Evolutionary conservation across 2,113 vertebrate genomes (phyloP).

Genomic region (Lagopus muta): DNA sequence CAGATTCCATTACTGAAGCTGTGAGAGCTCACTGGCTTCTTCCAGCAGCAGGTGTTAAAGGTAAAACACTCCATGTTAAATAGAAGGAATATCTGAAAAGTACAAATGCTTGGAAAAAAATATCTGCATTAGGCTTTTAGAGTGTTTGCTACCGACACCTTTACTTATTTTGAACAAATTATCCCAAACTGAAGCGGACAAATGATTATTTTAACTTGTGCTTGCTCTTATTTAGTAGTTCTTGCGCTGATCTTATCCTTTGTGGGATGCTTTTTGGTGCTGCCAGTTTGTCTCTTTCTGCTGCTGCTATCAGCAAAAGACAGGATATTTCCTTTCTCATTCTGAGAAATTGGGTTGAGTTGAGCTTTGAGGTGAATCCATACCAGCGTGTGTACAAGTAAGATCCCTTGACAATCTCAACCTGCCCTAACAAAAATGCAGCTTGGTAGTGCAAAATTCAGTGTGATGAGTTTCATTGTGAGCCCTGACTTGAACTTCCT

Average conservation of each 20-base stretch:
- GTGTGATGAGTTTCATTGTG: background rate
- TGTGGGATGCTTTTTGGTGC: background rate
- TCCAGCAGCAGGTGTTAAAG: background rate
- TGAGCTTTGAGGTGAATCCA: background rate
- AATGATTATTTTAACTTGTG: background rate
- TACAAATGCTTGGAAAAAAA: background rate
- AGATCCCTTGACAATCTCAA: background rate
- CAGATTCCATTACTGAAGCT: background rate
- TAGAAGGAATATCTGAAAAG: background rate
- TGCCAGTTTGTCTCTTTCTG: background rate
- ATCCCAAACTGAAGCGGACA: background rate
- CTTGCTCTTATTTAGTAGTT: background rate
- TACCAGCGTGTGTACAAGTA: fast-evolving
- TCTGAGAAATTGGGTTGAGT: background rate
- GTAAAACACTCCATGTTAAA: background rate
- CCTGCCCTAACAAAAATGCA: background rate
- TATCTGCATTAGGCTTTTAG: background rate
- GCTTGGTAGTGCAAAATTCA: background rate
- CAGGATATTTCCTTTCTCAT: background rate
- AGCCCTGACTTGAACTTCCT: background rate
- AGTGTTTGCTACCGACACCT: background rate
- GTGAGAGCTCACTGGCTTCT: background rate
- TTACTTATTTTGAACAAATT: background rate
- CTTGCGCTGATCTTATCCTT: background rate
- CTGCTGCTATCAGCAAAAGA: background rate